Evolutionary conservation across 1,140 invertebrate genomes (phyloP), one percentile per base, ranked within the genome.

Genomic region (Dendroctonus ponderosae): DNA sequence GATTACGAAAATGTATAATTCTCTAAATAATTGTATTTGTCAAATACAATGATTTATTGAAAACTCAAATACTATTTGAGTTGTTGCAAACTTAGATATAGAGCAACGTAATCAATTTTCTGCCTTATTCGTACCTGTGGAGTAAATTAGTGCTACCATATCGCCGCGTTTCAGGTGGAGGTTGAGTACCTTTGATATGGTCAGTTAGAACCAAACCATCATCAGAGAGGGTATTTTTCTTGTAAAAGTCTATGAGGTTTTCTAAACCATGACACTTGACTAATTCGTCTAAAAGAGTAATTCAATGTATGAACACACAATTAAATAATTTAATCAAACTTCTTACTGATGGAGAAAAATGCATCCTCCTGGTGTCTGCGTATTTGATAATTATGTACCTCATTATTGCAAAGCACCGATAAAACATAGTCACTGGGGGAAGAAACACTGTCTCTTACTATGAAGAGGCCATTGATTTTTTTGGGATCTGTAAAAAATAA

Each of bases 341-440:
- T 26, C 26, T 75, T 78, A 87, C 85, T 84, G 68, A 94, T 91
- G 7, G 91, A 92, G 77, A 93, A 94, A 77, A 93, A 93, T 48
- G 91, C 91, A 84, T 94, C 91, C 75, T 91, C 89, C 15, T 88
- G 87, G 82, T 94, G 89, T 78, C 90, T 85, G 74, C 91, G 80
- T 75, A 94, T 90, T 84, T 95, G 88, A 83, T 92, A 94, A 79
- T 96, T 92, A 68, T 87, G 85, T 11, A 93, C 86, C 79, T 91
- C 85, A 62, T 84, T 83, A 75, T 89, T 82, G 77, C 86, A 83
- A n/a, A 91, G 79, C 8, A 94, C 87, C 49, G 93, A 95, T 26
- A 97, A 80, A 7, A 95, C 94, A 85, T 90, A 97, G 81, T 97
- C 93, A 59, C 93, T 93, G 67, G 83, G 81, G 39, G 91, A 91